Evolutionary conservation across 2,113 vertebrate species (phyloP), one percentile per base, ranked within the genome.

Genomic region (Cephalopholis sonnerati): DNA sequence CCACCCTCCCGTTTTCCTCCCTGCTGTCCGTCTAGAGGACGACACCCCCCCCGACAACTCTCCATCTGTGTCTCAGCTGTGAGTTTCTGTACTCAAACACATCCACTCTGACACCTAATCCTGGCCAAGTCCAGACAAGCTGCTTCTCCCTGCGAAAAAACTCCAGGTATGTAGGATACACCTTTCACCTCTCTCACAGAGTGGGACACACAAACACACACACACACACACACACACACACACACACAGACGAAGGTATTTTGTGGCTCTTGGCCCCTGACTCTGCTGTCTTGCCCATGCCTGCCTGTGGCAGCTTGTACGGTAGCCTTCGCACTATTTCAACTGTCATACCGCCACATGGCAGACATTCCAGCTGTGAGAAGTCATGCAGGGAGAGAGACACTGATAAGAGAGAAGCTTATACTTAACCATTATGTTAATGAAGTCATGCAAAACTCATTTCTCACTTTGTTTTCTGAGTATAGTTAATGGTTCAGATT

Each of bases 111-210:
- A 87, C 90, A 88, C 39, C 58, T 87, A 85, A 92, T 92, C 86
- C 85, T 36, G 32, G 85, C 89, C 94, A 93, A 90, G 93, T 90
- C 93, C 92, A 89, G 92, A 93, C 94, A 94, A 89, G 94, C 91
- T 85, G 86, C 68, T 90, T 85, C 86, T 89, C 75, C 81, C 80
- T 51, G 57, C 4, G 10, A 74, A 92, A 90, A 87, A 77, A 85
- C 84, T 81, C 87, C 79, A 73, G 91, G 92, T 91, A 95, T 94
- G 93, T 90, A 77, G 66, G 66, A 69, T 69, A 53, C 66, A 69
- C 68, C 67, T 69, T 69, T 93, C 88, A 90, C 91, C 88, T 90
- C 81, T 92, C 77, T 66, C 72, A 67, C 79, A 82, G 13, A 80
- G 29, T 77, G 70, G 70, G 46, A 82, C 57, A 65, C 83, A 84